phyloP scores from a whole-genome alignment of 2,797 vertebrate species.

The Limosa lapponica region DNA sequence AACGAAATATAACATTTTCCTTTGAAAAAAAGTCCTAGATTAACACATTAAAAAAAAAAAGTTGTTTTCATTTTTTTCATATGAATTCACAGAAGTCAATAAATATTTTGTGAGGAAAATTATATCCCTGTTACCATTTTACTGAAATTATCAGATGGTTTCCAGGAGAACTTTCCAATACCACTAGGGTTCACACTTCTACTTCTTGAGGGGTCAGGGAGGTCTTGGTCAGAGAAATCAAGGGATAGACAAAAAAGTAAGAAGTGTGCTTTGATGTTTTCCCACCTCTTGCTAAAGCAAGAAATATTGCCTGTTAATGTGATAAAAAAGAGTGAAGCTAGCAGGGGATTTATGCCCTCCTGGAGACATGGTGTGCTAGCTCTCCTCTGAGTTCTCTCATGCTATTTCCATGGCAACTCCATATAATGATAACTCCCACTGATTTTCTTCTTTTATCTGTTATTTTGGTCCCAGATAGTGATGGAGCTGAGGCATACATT shows the following conservation, averaged over 20 bases:
- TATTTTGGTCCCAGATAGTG: slow-evolving; percentile 78
- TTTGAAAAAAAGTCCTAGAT: background rate
- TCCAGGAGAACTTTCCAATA: slow-evolving; percentile 9
- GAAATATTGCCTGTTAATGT: slow-evolving; percentile 38
- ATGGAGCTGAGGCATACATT: slow-evolving; percentile 71
- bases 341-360: slow-evolving; percentile 49
- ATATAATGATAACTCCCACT: slow-evolving; percentile 66
- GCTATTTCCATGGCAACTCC: slow-evolving; percentile 69
- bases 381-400: slow-evolving; percentile 58
- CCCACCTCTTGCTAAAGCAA: slow-evolving; percentile 17
- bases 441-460: slow-evolving; percentile 76
- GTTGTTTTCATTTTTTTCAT: background rate
- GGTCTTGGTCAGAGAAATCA: slow-evolving; percentile 22
- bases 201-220: background rate
- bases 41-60: background rate
- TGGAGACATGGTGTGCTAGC: slow-evolving; percentile 29
- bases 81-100: background rate
- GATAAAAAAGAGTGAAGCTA: slow-evolving; percentile 46
- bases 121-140: background rate
- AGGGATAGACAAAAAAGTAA: slow-evolving; percentile 5
- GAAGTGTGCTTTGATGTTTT: slow-evolving; percentile 53
- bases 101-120: background rate
- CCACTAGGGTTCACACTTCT: background rate
- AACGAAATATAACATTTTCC: background rate
- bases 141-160: slow-evolving; percentile 8